These are phyloP conservation scores for Tiliacea citrago DNA, from an alignment of 2,888 invertebrate genomes.

Conservation along the genomic window DNA sequence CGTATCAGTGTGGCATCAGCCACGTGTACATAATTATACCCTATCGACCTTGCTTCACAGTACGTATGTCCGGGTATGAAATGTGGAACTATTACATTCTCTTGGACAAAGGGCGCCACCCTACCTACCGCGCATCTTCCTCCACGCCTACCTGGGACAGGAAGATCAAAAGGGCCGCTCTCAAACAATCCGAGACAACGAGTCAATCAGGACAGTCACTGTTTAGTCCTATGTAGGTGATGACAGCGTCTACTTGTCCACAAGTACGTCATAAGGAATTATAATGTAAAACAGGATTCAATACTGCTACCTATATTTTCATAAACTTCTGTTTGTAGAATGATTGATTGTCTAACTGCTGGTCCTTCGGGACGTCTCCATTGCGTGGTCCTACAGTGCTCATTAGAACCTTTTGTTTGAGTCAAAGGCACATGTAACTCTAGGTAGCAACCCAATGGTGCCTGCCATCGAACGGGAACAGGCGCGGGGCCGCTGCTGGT, in stretches of 20 bases:
- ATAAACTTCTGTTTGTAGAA: background rate
- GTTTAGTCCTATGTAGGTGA: background rate
- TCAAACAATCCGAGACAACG: background rate
- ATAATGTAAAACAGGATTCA: background rate
- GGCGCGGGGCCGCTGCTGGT: slow-evolving; percentile 7
- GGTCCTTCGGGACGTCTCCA: slow-evolving; percentile 11
- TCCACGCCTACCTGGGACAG: background rate
- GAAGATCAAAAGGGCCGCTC: slow-evolving; percentile 10
- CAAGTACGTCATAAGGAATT: background rate
- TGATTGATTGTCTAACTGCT: background rate
- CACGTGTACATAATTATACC: background rate
- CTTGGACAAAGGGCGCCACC: slow-evolving; percentile 29
- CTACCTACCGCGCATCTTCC: background rate
- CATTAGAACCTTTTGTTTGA: slow-evolving; percentile 55
- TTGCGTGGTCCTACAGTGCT: slow-evolving; percentile 2
- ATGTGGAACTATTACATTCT: slow-evolving; percentile 41
- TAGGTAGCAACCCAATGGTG: slow-evolving; percentile 15
- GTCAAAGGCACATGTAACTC: slow-evolving; percentile 22
- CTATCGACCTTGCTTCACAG: background rate
- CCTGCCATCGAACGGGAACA: background rate
- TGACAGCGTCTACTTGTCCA: background rate
- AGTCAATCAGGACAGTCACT: background rate
- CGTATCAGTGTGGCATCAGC: background rate
- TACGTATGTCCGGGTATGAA: slow-evolving; percentile 2
- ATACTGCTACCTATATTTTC: background rate